Base-by-base conservation (phyloP, 2,797 vertebrate species). In the Rhadinocentrus ornatus region DNA sequence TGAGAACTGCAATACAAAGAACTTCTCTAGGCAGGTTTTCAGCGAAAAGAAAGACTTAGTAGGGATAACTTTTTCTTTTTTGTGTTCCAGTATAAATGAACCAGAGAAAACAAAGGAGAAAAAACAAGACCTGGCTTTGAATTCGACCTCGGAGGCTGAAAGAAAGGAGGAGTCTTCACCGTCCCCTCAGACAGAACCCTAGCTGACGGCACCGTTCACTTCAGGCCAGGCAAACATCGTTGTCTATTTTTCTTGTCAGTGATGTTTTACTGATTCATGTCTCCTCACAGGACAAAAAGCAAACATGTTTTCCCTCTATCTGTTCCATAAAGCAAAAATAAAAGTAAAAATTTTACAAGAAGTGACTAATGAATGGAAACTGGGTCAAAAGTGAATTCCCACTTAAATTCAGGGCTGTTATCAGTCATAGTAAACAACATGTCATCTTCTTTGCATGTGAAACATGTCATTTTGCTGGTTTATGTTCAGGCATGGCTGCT, bases 101-200 rank as follows among this genome's bases (percentile, higher is more conserved):
- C 52, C 82, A 1, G 85, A 89, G 58, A 92, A 91, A 61, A 70
- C 64, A 9, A 89, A 88, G 26, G 90, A 93, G 65, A 81, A 81
- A 66, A 93, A 92, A 80, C 89, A 91, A 73, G 93, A 93, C 46
- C 6, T 92, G 82, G 90, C 73, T 64, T 85, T 94, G 64, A 92
- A 88, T 58, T 80, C 61, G 0, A 87, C 89, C 5, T 68, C 84
- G 46, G 90, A 86, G 27, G 71, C 77, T 26, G 86, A 79, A 59
- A 93, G 76, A 71, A 89, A 73, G 81, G 91, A 91, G 8, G 91
- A 93, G 54, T 55, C 86, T 0, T 83, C 75, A 1, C 62, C 62
- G 1, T 37, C 69, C 18, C 71, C 68, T 69, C 81, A 87, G 61
- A 66, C 79, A 2, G 86, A 93, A 48, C 86, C 87, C 1, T 92